A percentile compares a stretch with the other conserved stretches of the same genome.
These are phyloP conservation scores for Pristis pectinata DNA, from an alignment of 2,797 vertebrate genomes.

Conservation along the genomic window DNA sequence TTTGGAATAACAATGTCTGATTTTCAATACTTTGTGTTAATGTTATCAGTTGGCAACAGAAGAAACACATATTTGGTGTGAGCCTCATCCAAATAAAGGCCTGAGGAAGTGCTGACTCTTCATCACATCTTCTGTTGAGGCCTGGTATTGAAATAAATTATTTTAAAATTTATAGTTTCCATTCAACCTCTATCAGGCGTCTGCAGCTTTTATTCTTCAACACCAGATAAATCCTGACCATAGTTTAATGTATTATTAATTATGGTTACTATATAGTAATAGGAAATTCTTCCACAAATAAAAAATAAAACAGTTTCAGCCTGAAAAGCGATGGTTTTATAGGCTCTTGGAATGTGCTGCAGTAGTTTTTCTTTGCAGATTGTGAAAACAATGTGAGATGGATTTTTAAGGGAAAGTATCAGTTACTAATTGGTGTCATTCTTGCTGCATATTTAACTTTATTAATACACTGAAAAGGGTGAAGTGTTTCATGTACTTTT, in stretches of 20 bases:
- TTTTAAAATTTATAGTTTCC: neutral
- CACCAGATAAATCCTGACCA: constrained; percentile 25
- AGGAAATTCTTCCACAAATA: constrained; percentile 20
- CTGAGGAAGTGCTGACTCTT: neutral
- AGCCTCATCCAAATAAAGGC: neutral
- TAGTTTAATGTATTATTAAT: constrained; percentile 34
- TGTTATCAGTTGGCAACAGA: constrained; percentile 35
- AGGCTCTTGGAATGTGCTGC: neutral
- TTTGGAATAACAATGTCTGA: neutral
- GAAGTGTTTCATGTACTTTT: neutral
- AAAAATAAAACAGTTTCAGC: neutral
- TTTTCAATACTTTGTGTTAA: neutral
- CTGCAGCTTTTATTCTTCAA: constrained; percentile 11
- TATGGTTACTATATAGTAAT: neutral
- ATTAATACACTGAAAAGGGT: neutral
- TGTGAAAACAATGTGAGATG: neutral
- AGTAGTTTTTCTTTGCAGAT: neutral
- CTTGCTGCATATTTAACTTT: neutral
- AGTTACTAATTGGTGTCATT: constrained; percentile 22
- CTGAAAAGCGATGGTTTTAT: neutral
- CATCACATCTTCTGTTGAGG: neutral
- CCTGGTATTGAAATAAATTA: constrained; percentile 13
- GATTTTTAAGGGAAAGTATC: neutral
- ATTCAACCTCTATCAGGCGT: constrained; percentile 19
- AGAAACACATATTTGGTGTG: neutral